Evolutionary conservation across 1,140 invertebrate species (phyloP), one percentile per base, ranked within the genome.

Genomic region (Procambarus virginalis): DNA sequence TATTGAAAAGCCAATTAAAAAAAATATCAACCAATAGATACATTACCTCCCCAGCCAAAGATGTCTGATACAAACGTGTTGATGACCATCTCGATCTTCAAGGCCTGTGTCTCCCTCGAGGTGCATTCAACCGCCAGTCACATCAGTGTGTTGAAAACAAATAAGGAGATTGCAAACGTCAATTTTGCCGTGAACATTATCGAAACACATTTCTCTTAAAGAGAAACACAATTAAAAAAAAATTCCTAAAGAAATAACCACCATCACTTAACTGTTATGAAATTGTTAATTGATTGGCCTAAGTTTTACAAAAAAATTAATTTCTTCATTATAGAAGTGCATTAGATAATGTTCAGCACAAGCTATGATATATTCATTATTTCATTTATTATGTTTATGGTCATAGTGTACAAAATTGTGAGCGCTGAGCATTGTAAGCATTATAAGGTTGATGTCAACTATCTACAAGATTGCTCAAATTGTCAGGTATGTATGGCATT

Each of bases 191-290:
- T 45, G 49, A 70, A 49, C 60, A 84, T 48, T 64, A n/a, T 78
- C 78, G 88, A 89, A 89, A 89, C 88, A 89, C 88, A 89, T 84
- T 77, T 84, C 55, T 89, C 82, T 89, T 68, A 48, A 82, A 88
- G 79, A 55, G 86, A 81, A 88, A 81, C 85, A 87, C 84, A 60
- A 6, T 82, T 34, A 34, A 64, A 49, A 88, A 73, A 46, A 81
- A 86, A 22, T 34, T 81, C 64, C 68, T 55, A 12, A 58, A 58
- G 78, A 46, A 12, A 22, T 34, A 22, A 34, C 60, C 48, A 84
- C 22, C 70, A 55, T 20, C 48, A 85, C 48, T 48, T n/a, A 60
- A 49, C 75, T n/a, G 75, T 86, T 49, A 86, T 78, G 60, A 17
- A 51, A 73, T 22, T 73, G 68, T 73, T 73, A 73, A 34, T 73